These are phyloP conservation scores for Sipha maydis DNA, from an alignment of 2,888 invertebrate genomes.

Conservation along the genomic window DNA sequence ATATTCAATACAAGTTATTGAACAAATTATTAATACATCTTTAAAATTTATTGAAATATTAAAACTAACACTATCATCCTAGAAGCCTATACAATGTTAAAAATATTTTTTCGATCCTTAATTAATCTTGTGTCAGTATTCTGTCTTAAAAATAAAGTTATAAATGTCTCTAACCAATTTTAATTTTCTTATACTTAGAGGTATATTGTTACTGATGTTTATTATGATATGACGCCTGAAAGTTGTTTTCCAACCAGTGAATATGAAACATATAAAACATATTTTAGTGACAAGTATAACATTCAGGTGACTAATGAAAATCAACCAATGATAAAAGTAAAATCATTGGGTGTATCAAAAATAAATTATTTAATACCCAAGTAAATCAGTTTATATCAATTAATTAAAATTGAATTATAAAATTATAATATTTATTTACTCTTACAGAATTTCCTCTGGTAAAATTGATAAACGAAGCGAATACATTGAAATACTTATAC, in stretches of 20 bases:
- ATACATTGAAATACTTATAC: slow-evolving; percentile 77
- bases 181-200: slow-evolving; percentile 66
- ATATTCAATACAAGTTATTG: too few species aligned
- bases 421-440: not conserved
- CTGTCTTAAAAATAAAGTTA: not conserved
- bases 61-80: too few species aligned
- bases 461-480: slow-evolving; percentile 53
- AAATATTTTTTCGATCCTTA: too few species aligned
- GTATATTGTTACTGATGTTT: slow-evolving; percentile 79
- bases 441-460: slow-evolving; percentile 1
- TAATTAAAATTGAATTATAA: not conserved
- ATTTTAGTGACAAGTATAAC: slow-evolving; percentile 81
- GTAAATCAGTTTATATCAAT: slow-evolving; percentile 64
- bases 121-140: too few species aligned
- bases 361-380: slow-evolving; percentile 72
- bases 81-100: too few species aligned
- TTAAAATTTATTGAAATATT: too few species aligned
- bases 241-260: slow-evolving; percentile 76
- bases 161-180: not conserved
- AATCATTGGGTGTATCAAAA: slow-evolving; percentile 66
- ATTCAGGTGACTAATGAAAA: slow-evolving; percentile 73
- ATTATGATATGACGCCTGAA: slow-evolving; percentile 74
- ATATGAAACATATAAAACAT: slow-evolving; percentile 76
- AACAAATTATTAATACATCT: too few species aligned
- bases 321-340: slow-evolving; percentile 86